phyloP scores from a whole-genome alignment of 2,113 vertebrate species.

The Barbus barbus region DNA sequence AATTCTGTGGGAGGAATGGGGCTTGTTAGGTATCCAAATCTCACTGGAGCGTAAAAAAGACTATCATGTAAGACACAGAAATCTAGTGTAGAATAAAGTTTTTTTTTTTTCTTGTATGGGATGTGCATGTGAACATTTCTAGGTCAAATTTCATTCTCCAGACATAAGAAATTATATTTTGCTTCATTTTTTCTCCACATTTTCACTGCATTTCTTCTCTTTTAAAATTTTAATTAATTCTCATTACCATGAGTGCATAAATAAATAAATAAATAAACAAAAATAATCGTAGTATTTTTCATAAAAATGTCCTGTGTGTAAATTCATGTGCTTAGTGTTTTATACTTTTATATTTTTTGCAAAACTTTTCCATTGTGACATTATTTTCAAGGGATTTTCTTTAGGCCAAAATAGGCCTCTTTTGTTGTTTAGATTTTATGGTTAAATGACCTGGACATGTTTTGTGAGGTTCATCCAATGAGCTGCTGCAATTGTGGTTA shows the following conservation, averaged over 20 bases:
- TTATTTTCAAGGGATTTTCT: too few relatives aligned
- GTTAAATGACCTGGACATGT: background rate
- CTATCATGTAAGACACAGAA: background rate
- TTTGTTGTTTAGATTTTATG: too few relatives aligned
- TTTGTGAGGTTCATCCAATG: background rate
- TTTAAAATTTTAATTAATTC: background rate
- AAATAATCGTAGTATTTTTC: too few relatives aligned
- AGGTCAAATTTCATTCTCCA: background rate
- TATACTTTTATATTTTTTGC: too few relatives aligned
- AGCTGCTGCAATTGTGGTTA: background rate
- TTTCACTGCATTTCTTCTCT: background rate
- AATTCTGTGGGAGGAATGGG: constrained; percentile 45
- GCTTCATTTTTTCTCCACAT: background rate
- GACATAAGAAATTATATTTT: background rate
- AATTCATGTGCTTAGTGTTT: background rate
- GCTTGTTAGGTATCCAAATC: background rate
- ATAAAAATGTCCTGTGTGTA: background rate
- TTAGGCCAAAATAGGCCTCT: too few relatives aligned
- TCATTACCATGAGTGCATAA: background rate
- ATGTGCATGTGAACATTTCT: background rate
- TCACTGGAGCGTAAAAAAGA: constrained; percentile 4
- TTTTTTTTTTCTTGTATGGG: background rate
- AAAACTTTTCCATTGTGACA: background rate
- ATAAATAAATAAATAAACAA: background rate
- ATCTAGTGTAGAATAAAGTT: background rate